Evolutionary conservation across 2,888 invertebrate species (phyloP), one percentile per base, ranked within the genome.

Genomic region (Argyresthia goedartella): DNA sequence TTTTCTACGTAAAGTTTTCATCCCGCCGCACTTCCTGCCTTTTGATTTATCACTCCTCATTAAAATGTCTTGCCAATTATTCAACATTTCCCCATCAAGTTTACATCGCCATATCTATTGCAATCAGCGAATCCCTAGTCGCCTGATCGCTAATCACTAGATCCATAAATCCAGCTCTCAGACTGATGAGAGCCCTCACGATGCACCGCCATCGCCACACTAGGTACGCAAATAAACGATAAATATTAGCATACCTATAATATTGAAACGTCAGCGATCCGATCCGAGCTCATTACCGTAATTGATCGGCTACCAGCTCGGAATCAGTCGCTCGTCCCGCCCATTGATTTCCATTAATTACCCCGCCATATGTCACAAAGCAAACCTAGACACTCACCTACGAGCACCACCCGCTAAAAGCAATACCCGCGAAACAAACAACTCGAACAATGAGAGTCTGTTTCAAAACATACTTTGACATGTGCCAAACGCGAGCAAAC

Each of bases 401-500:
- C 13, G 16, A 39, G 46, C 46, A n/a, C 46, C 46, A n/a, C 46
- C n/a, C 16, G 48, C 41, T 33, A 43, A 10, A 42, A 42, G 33
- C 33, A 36, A 34, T 34, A 39, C 70, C 71, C 67, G 70, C 63
- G 65, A 72, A 76, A 79, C 76, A 76, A 77, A 80, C 76, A 79
- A 66, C 58, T 69, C 73, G 76, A 78, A 80, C 76, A 79, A 76
- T 58, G 66, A 65, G 72, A 72, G 72, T 78, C 75, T 73, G 80
- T 81, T 84, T 82, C 82, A 81, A 81, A 84, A 82, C 78, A 81
- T 76, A 82, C 76, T 84, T 85, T 84, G 85, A 84, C 82, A 85
- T 82, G 79, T 85, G 81, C 81, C 84, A 84, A 86, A 84, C 81
- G 75, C 79, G 82, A 73, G 77, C 79, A 85, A 85, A 84, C 81